Evolutionary conservation across 2,113 vertebrate genomes (phyloP).

Genomic region (Numida meleagris): DNA sequence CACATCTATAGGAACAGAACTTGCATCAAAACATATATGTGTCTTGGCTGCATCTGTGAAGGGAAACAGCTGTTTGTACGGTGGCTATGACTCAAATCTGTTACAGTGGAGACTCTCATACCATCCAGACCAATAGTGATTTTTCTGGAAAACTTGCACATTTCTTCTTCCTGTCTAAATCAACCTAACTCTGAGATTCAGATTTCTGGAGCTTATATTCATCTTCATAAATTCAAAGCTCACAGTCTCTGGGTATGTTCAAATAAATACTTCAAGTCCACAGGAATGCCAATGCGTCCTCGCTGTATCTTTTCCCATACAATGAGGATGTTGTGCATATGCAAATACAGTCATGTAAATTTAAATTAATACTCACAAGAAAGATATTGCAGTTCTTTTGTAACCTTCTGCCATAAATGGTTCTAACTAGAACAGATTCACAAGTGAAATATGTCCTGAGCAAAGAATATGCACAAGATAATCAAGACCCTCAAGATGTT

Average conservation of each 20-base stretch:
- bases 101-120: not conserved
- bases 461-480: not conserved
- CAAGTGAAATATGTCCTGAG: not conserved
- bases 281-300: not conserved
- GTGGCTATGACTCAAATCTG: not conserved
- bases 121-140: not conserved
- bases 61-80: not conserved
- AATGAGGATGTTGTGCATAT: not conserved
- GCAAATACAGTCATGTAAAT: not conserved
- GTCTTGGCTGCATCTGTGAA: not conserved
- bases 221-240: not conserved
- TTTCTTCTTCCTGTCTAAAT: not conserved
- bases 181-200: not conserved
- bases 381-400: not conserved
- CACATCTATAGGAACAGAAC: not conserved
- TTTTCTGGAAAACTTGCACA: not conserved
- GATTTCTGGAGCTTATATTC: not conserved
- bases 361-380: not conserved
- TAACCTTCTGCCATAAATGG: not conserved
- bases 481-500: fast-evolving
- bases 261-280: not conserved
- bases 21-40: not conserved
- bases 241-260: not conserved
- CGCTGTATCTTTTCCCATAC: not conserved
- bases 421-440: not conserved